Evolutionary conservation across 2,113 vertebrate genomes (phyloP).

Genomic region (Clarias batrachus): DNA sequence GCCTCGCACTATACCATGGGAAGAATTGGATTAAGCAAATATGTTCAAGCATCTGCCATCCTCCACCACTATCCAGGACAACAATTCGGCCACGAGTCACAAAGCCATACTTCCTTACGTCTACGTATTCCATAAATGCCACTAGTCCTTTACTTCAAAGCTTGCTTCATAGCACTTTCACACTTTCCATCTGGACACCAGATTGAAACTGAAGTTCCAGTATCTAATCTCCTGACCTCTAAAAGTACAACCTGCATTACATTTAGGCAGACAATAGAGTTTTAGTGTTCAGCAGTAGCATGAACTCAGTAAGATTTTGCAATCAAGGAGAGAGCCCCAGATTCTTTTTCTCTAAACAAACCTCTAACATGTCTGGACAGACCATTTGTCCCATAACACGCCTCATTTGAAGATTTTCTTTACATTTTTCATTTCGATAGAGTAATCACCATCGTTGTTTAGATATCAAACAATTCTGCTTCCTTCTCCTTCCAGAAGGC

Average conservation of each 20-base stretch:
- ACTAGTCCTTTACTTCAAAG: background rate
- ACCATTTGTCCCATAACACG: background rate
- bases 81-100: background rate
- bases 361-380: background rate
- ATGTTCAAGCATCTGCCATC: background rate
- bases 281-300: background rate
- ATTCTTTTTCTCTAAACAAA: slow-evolving; percentile 14
- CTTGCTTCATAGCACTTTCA: background rate
- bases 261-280: background rate
- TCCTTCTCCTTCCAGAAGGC: slow-evolving; percentile 98
- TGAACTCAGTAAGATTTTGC: background rate
- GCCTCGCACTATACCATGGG: background rate
- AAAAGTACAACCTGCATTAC: background rate
- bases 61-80: background rate
- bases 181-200: background rate
- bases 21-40: background rate
- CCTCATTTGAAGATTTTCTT: slow-evolving; percentile 13
- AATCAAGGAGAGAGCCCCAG: background rate
- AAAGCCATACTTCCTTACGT: background rate
- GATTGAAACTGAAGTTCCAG: background rate
- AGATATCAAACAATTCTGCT: slow-evolving; percentile 87
- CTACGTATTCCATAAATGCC: background rate
- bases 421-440: background rate
- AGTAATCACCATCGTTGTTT: slow-evolving; percentile 52
- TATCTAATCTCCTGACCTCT: background rate